Percentiles rank a stretch among this genome's conserved stretches.
These are phyloP conservation scores for Triops longicaudatus DNA, from an alignment of 1,140 invertebrate species.

Conservation along the genomic window DNA sequence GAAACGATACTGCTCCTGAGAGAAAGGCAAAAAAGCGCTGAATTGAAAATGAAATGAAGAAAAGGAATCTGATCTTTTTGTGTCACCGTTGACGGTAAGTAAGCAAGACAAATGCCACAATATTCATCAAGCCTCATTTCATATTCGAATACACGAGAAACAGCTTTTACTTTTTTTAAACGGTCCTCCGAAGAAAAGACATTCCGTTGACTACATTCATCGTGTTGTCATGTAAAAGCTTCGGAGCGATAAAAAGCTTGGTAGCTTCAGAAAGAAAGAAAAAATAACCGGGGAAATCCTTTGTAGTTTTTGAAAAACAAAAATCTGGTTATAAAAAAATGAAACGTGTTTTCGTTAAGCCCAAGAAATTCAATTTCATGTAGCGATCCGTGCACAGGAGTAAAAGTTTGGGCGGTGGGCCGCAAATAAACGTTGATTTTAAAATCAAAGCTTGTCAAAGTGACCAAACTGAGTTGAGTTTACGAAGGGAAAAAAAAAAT, in stretches of 20 bases:
- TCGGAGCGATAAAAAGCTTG: not conserved
- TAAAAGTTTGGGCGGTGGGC: not conserved
- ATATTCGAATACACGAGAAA: not conserved
- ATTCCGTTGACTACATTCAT: too few relatives aligned
- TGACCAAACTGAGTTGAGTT: not conserved
- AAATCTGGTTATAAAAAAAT: not conserved
- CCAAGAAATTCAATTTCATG: not conserved
- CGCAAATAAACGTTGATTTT: not conserved
- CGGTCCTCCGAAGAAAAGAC: too few relatives aligned
- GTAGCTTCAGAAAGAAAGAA: not conserved
- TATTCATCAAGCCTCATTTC: not conserved
- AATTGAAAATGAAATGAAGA: not conserved
- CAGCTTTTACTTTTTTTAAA: not conserved
- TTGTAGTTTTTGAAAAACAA: not conserved
- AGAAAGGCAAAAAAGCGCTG: not conserved
- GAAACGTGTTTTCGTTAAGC: not conserved
- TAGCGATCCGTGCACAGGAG: not conserved
- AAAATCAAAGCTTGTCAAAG: conserved; percentile 12
- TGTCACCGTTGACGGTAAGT: not conserved
- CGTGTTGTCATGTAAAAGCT: too few relatives aligned
- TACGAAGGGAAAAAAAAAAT: not conserved
- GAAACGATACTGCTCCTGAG: not conserved
- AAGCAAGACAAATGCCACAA: not conserved
- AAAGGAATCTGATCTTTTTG: not conserved
- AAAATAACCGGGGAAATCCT: not conserved